A percentile compares a stretch with the other conserved stretches of the same genome.
Conservation (phyloP, 2,888 invertebrate species). For the Aleiodes testaceus region DNA sequence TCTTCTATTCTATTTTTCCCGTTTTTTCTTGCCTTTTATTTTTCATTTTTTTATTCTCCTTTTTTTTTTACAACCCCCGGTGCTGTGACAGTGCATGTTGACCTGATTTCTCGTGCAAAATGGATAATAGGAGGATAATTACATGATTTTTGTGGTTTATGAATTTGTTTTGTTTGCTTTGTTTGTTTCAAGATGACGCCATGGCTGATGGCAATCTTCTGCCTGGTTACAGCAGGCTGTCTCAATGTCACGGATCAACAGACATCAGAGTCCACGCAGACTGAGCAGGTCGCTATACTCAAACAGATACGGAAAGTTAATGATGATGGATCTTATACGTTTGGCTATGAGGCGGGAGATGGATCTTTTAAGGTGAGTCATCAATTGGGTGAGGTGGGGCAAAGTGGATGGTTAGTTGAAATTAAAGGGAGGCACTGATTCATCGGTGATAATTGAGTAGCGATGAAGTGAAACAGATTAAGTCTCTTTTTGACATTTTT, state of each 20-base stretch:
- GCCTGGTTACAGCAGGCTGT: conserved; percentile 69
- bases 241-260: conserved; percentile 70
- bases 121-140: conserved; percentile 11
- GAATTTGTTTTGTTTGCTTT: not conserved
- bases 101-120: not conserved
- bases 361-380: conserved; percentile 82
- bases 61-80: conserved; percentile 44
- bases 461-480: no score
- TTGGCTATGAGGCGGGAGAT: conserved; percentile 89
- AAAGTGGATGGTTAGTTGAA: conserved; percentile 37
- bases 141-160: not conserved
- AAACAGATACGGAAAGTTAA: conserved; percentile 87
- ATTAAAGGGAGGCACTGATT: no score
- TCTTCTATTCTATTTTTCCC: not conserved
- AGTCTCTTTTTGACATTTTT: no score
- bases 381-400: no score
- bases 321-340: conserved; percentile 88
- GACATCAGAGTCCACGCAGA: conserved; percentile 78
- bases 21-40: conserved; percentile 47
- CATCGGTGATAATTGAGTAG: no score
- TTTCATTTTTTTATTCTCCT: conserved; percentile 48
- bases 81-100: conserved; percentile 29
- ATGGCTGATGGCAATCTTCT: conserved; percentile 71
- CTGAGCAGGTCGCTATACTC: conserved; percentile 83
- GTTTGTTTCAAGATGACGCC: conserved; percentile 68